phyloP scores from a whole-genome alignment of 2,797 vertebrate genomes.

The Lepus townsendii region DNA sequence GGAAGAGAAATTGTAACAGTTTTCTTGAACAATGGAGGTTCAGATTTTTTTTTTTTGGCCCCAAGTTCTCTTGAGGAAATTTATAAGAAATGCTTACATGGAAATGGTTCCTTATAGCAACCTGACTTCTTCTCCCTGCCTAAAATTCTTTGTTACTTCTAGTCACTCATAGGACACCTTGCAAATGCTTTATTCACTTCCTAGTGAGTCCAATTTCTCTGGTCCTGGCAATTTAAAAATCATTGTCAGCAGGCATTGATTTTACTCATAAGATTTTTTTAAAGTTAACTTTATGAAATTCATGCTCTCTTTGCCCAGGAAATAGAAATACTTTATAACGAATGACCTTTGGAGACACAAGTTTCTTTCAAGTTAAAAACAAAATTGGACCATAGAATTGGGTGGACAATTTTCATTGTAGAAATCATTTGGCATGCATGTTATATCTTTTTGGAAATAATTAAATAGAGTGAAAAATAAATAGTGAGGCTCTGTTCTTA shows the following conservation, averaged over 20 bases:
- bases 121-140: neutral
- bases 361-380: constrained; percentile 51
- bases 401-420: neutral
- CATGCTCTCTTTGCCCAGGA: neutral
- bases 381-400: neutral
- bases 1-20: neutral
- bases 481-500: constrained; percentile 63
- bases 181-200: neutral
- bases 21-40: neutral
- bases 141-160: neutral
- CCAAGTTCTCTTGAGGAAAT: neutral
- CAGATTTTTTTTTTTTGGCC: neutral
- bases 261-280: constrained; percentile 27
- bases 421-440: constrained; percentile 41
- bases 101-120: neutral
- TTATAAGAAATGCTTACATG: neutral
- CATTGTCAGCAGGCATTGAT: neutral
- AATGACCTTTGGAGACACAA: constrained; percentile 39
- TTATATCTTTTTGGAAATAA: constrained; percentile 59
- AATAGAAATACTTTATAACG: constrained; percentile 40
- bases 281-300: constrained; percentile 37
- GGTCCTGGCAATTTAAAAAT: neutral
- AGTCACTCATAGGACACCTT: neutral
- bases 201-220: neutral
- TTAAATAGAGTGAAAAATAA: constrained; percentile 52